Evolutionary conservation across 2,888 invertebrate species (phyloP).

Genomic region (Acrobasis suavella): DNA sequence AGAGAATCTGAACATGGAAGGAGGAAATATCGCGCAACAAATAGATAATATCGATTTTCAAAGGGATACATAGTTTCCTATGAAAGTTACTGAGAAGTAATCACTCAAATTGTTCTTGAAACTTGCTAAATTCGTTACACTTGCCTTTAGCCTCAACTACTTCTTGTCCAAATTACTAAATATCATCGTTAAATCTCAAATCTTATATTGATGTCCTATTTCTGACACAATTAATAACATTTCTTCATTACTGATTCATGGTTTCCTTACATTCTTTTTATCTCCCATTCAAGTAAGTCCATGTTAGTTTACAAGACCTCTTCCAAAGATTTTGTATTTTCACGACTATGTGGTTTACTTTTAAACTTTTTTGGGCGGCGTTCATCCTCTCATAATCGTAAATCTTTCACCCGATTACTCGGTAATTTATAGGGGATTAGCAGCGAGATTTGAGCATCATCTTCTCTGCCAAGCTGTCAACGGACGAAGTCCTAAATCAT

Average conservation of each 20-base stretch:
- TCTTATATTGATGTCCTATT: not conserved
- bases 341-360: slow-evolving; percentile 2
- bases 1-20: too few relatives aligned
- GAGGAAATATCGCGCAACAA: too few relatives aligned
- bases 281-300: not conserved
- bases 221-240: not conserved
- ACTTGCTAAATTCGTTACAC: too few relatives aligned
- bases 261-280: not conserved
- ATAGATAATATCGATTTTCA: too few relatives aligned
- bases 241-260: too few relatives aligned
- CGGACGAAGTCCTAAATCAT: slow-evolving; percentile 1
- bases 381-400: slow-evolving; percentile 1
- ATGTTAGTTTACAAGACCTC: slow-evolving; percentile 5
- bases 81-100: too few relatives aligned
- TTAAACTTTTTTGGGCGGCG: slow-evolving; percentile 8
- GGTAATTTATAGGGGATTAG: slow-evolving; percentile 16
- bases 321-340: slow-evolving; percentile 1
- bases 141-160: too few relatives aligned
- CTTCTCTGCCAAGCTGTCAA: slow-evolving; percentile 4
- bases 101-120: too few relatives aligned
- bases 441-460: slow-evolving; percentile 13
- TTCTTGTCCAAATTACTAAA: too few relatives aligned
- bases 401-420: slow-evolving; percentile 10
- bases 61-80: too few relatives aligned
- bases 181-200: not conserved